Conservation (phyloP, 2,113 vertebrate species). For the Paraplagusia blochii region DNA sequence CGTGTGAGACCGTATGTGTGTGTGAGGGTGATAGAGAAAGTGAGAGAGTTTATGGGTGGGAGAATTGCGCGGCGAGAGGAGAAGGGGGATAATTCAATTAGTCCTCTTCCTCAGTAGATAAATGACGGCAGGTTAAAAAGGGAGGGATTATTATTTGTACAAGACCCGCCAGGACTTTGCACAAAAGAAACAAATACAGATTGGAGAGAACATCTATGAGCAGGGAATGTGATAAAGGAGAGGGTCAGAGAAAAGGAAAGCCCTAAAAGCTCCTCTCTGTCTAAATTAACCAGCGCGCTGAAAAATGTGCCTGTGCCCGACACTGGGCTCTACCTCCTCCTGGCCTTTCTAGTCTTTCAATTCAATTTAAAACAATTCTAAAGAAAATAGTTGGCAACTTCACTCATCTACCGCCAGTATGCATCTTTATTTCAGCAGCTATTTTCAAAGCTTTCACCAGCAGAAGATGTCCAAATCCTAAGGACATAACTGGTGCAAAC, state of each 20-base stretch:
- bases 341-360: conserved; percentile 53
- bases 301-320: conserved; percentile 69
- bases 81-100: conserved; percentile 99
- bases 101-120: conserved; percentile 81
- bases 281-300: conserved; percentile 72
- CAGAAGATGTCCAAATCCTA: conserved; percentile 45
- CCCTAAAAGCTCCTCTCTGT: conserved; percentile 78
- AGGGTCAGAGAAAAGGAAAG: conserved; percentile 52
- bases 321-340: conserved; percentile 33
- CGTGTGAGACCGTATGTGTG: conserved; percentile 43
- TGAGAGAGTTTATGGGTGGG: conserved; percentile 82
- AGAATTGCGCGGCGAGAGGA: conserved; percentile 75
- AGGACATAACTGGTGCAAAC: conserved; percentile 25
- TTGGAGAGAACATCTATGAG: conserved; percentile 88
- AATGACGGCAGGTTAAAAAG: conserved; percentile 86
- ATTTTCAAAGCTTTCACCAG: conserved; percentile 44
- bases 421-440: conserved; percentile 22
- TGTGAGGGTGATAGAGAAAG: conserved; percentile 24
- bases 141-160: conserved; percentile 92
- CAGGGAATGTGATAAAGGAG: conserved; percentile 80
- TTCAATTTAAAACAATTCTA: conserved; percentile 73
- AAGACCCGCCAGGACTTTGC: conserved; percentile 81
- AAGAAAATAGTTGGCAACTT: conserved; percentile 61
- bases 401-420: conserved; percentile 30
- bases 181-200: conserved; percentile 89